Evolutionary conservation across 2,888 invertebrate genomes (phyloP).

Genomic region (Epirrhoe tristata): DNA sequence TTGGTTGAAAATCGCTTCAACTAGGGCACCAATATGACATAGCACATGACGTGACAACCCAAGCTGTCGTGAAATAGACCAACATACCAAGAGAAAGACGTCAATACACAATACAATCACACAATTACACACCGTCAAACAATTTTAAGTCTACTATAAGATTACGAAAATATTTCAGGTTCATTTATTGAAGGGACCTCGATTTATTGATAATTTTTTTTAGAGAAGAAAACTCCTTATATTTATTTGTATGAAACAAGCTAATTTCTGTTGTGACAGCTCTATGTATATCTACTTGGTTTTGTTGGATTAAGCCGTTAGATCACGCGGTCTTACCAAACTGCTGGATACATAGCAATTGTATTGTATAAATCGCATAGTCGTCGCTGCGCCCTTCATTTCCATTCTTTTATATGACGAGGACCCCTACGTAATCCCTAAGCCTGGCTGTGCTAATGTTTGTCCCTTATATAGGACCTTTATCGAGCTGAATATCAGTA

Average conservation of each 20-base stretch:
- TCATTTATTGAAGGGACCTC: constrained; percentile 20
- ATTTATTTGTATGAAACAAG: not conserved
- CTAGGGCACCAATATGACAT: not conserved
- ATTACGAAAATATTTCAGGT: constrained; percentile 27
- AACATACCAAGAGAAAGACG: constrained; percentile 11
- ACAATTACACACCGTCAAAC: constrained; percentile 3
- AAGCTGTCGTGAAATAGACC: not conserved
- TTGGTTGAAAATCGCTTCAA: not conserved
- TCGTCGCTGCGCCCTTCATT: too few relatives aligned
- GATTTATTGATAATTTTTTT: constrained; percentile 24
- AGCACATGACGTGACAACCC: not conserved
- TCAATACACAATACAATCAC: constrained; percentile 19
- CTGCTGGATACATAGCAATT: too few relatives aligned
- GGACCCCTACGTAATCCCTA: too few relatives aligned
- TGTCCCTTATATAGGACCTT: too few relatives aligned
- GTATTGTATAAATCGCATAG: too few relatives aligned
- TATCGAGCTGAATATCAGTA: too few relatives aligned
- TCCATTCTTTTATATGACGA: too few relatives aligned
- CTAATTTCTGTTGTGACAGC: not conserved
- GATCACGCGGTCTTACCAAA: not conserved
- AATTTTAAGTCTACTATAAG: constrained; percentile 12
- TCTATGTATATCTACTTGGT: not conserved
- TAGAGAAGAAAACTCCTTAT: constrained; percentile 15
- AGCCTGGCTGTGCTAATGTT: too few relatives aligned
- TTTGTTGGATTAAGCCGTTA: not conserved